Base-by-base conservation (phyloP, 2,888 invertebrate genomes). In the Eurois occulta region DNA sequence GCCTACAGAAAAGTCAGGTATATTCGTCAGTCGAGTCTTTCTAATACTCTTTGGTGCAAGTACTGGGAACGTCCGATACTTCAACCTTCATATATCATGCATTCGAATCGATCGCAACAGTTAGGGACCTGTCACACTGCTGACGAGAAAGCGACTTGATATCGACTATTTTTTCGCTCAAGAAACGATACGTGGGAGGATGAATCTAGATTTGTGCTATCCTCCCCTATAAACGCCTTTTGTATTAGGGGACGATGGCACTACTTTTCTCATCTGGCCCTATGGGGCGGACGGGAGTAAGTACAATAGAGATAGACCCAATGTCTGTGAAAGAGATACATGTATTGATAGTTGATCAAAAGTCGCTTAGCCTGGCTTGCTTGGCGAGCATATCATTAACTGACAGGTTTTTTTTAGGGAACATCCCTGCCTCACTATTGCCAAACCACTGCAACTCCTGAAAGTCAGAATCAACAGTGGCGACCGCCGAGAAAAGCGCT, bases 31-130 rank as follows among this genome's bases (percentile, higher is more conserved):
- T 32, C 32, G 28, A 71, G 52, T 28, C 5, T 68, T 76, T 35
- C 4, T 6, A 21, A 55, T 71, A 77, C 38, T 62, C 38, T 82
- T 67, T 71, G 16, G 28, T 48, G 66, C 46, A 66, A 58, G 46
- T 64, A 18, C 1, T 52, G 16, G 16, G n/a, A 69, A 52, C 62
- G 41, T 24, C 55, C 60, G 46, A 81, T 82, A 77, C 62, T 52
- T 55, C 35, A 58, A 71, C 38, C 70, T 48, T 83, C 55, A 80
- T 80, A 46, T 75, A 84, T 75, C 75, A 82, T 79, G 82, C 70
- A 82, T 77, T 73, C 10, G 38, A 60, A 77, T 81, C 72, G 77
- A 84, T 78, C 62, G 71, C 5, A 41, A 21, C 48, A 48, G 83
- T 74, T 72, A 65, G 65, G 10, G 7, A 41, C 65, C 28, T 8